phyloP scores from a whole-genome alignment of 2,113 vertebrate genomes.

The Acinonyx jubatus region DNA sequence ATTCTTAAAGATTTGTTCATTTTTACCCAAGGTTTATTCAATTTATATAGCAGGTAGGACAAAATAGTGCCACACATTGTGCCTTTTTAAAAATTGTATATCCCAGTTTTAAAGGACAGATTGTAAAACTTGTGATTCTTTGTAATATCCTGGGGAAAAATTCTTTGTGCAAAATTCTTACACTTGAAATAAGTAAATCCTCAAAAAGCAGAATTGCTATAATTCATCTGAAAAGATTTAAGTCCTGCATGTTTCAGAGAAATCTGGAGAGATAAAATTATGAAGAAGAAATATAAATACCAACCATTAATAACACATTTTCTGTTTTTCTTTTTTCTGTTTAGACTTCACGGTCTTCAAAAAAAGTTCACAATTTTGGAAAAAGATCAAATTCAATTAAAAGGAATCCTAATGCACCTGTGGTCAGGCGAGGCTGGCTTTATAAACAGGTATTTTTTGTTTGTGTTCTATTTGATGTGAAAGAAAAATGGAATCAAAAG shows the following conservation, averaged over 20 bases:
- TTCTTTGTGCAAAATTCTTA: not conserved
- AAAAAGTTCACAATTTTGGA: slow-evolving; percentile 98
- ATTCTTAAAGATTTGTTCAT: not conserved
- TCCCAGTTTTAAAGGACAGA: not conserved
- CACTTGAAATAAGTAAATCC: not conserved
- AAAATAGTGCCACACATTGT: not conserved
- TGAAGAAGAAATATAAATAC: not conserved
- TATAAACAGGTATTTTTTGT: slow-evolving; percentile 94
- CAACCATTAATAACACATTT: slow-evolving; percentile 41
- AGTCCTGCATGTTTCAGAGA: not conserved
- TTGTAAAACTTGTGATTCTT: not conserved
- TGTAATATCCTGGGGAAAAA: not conserved
- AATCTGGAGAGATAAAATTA: slow-evolving; percentile 39
- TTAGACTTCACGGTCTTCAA: slow-evolving; percentile 94
- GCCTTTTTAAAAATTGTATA: not conserved
- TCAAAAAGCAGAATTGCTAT: not conserved
- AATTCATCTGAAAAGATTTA: slow-evolving; percentile 3
- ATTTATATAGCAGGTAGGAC: not conserved
- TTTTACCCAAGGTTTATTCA: not conserved
- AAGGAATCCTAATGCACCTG: slow-evolving; percentile 95
- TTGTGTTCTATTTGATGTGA: not conserved
- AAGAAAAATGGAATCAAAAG: not conserved
- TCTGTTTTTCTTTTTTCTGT: slow-evolving; percentile 73
- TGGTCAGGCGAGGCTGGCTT: slow-evolving; percentile 95
- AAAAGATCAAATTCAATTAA: slow-evolving; percentile 98